Evolutionary conservation across 2,797 vertebrate genomes (phyloP).

Genomic region (Sebastes kiyomatsui): DNA sequence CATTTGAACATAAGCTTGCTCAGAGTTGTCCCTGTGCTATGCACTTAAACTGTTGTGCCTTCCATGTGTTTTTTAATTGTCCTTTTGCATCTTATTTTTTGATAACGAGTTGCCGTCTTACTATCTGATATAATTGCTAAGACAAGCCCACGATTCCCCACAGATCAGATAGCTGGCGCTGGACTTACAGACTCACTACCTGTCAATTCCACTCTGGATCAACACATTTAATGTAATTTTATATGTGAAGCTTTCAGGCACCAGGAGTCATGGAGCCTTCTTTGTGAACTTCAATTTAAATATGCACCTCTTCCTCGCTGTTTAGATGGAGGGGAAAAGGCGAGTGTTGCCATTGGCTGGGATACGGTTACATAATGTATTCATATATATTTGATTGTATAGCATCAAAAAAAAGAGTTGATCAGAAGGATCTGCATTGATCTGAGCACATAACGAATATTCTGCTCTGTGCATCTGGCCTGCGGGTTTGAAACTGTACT

Average conservation of each 20-base stretch:
- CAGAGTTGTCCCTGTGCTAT: background rate
- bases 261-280: constrained; percentile 25
- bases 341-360: constrained; percentile 5
- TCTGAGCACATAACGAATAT: background rate
- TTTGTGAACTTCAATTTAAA: background rate
- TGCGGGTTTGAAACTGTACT: constrained; percentile 37
- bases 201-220: constrained; percentile 35
- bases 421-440: background rate
- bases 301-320: constrained; percentile 9
- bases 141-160: background rate
- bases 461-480: background rate
- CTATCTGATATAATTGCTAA: background rate
- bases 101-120: background rate
- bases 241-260: constrained; percentile 25
- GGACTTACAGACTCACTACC: constrained; percentile 14
- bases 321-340: constrained; percentile 8
- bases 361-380: background rate
- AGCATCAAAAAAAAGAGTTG: constrained; percentile 3
- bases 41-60: background rate
- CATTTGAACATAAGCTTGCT: background rate
- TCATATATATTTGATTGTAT: background rate
- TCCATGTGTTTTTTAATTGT: background rate
- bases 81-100: background rate
- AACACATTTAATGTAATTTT: constrained; percentile 40
- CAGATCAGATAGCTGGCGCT: background rate